These are phyloP conservation scores for Caracal caracal DNA, from an alignment of 2,113 vertebrate genomes.

Conservation along the genomic window DNA sequence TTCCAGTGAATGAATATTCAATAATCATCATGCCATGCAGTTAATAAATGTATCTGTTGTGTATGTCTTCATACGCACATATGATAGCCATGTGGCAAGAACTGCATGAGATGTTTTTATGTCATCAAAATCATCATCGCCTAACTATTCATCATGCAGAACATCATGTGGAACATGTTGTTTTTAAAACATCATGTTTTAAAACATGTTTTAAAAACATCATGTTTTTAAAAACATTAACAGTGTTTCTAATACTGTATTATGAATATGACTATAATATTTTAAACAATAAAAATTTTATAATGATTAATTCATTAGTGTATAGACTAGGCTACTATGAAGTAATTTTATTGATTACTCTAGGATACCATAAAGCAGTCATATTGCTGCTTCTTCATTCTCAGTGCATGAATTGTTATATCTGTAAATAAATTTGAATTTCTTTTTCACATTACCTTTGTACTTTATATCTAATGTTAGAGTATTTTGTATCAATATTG, in stretches of 20 bases:
- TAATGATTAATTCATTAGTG: background rate
- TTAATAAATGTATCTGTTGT: background rate
- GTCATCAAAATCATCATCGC: background rate
- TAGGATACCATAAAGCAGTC: background rate
- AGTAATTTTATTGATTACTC: background rate
- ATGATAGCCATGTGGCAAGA: background rate
- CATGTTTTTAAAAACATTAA: background rate
- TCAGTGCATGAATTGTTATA: background rate
- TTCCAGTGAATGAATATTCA: background rate
- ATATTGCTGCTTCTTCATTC: background rate
- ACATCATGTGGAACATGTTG: background rate
- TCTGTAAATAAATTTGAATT: background rate
- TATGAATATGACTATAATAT: background rate
- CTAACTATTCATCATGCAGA: background rate
- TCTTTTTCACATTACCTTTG: background rate
- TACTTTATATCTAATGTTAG: background rate
- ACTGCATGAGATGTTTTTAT: background rate
- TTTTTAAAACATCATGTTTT: too few species aligned
- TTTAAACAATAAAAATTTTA: background rate
- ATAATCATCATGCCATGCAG: background rate
- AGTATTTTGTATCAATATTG: background rate
- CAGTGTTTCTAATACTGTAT: background rate
- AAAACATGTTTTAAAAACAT: too few species aligned
- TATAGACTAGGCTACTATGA: background rate
- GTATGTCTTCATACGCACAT: background rate